Evolutionary conservation across 2,888 invertebrate genomes (phyloP).

Genomic region (Anorthoa munda): DNA sequence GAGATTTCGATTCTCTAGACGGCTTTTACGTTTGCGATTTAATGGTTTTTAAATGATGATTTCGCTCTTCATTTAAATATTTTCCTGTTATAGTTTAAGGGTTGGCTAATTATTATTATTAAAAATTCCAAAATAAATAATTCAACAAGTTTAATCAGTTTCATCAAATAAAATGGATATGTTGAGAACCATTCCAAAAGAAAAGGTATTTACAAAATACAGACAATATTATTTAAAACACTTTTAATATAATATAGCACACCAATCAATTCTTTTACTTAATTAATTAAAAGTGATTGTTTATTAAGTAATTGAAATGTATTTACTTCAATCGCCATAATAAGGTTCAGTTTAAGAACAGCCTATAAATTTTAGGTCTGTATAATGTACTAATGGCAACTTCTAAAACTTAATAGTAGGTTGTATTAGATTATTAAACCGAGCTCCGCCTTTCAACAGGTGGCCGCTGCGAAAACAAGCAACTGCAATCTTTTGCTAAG

Average conservation of each 20-base stretch:
- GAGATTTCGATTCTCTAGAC: conserved; percentile 10
- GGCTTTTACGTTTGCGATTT: neutral
- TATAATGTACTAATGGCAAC: neutral
- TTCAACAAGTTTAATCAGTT: neutral
- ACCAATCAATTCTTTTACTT: neutral
- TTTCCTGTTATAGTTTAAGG: neutral
- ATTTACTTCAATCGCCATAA: neutral
- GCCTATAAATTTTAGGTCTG: neutral
- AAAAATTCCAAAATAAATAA: neutral
- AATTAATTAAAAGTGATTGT: neutral
- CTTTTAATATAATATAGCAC: neutral
- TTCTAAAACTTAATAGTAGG: conserved; percentile 21
- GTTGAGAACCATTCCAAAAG: neutral
- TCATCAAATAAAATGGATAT: neutral
- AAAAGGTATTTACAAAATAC: neutral
- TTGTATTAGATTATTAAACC: conserved; percentile 20
- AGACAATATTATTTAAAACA: neutral
- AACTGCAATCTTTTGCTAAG: neutral
- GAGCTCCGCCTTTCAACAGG: conserved; percentile 48
- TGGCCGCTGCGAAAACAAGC: conserved; percentile 22
- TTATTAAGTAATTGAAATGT: neutral
- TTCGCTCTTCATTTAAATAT: neutral
- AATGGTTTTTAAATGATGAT: neutral
- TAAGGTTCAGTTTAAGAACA: neutral
- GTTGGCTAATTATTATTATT: neutral